Evolutionary conservation across 2,113 vertebrate species (phyloP).

Genomic region (Pomatostomus ruficeps): DNA sequence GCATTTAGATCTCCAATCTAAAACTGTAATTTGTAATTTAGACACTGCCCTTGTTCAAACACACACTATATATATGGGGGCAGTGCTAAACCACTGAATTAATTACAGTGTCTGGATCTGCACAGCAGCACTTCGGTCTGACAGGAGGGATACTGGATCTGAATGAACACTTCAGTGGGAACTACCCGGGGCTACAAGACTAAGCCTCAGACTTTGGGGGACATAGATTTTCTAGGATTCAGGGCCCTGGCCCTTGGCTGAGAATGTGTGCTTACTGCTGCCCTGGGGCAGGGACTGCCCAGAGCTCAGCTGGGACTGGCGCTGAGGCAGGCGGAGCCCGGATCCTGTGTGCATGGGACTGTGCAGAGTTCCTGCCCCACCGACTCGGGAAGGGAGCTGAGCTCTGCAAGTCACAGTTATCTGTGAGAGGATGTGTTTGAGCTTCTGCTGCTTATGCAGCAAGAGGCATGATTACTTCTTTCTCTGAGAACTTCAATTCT

Average conservation of each 20-base stretch:
- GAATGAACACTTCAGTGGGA: neutral
- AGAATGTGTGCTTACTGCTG: neutral
- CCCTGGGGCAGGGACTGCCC: neutral
- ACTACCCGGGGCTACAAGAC: neutral
- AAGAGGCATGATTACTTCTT: neutral
- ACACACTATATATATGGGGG: neutral
- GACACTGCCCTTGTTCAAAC: neutral
- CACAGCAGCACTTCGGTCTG: neutral
- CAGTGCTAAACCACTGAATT: neutral
- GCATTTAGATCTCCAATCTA: conserved; percentile 62
- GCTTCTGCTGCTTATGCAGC: neutral
- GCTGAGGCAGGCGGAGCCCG: rapidly evolving
- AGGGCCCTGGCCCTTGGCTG: neutral
- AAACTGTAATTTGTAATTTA: conserved; percentile 67
- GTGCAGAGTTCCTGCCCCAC: rapidly evolving
- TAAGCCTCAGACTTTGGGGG: neutral
- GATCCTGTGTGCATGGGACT: rapidly evolving
- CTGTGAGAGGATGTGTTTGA: neutral
- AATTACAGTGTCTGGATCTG: neutral
- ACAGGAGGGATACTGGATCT: neutral
- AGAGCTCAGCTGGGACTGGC: neutral
- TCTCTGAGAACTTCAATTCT: neutral
- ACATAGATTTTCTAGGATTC: rapidly evolving
- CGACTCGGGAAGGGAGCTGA: neutral
- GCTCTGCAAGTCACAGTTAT: neutral